Evolutionary conservation across 2,888 invertebrate genomes (phyloP), one percentile per base, ranked within the genome.

Genomic region (Vesta saturnalis): DNA sequence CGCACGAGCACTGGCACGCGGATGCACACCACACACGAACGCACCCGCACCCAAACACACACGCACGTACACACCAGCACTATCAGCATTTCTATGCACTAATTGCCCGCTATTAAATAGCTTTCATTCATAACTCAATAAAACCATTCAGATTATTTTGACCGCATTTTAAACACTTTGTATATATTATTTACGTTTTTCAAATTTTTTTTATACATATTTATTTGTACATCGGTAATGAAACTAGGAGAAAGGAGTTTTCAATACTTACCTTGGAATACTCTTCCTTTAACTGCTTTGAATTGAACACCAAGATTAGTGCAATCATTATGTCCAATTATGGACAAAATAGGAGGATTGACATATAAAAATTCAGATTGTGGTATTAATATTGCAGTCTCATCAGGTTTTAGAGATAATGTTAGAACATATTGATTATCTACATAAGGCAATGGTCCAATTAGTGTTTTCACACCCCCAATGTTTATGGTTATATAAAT

Each of bases 321-420:
- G 81, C 95, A 95, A 74, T 91, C 90, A 59, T 88, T 87, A 3
- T 88, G 85, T 0, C 93, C 90, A 1, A 88, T 86, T 39, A 92
- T 83, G 61, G 88, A 86, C 60, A 89, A 84, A 22, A 87, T 85
- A 1, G 86, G 84, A 1, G 92, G 91, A 67, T 87, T 86, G 81
- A 95, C 94, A 72, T 95, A 87, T 73, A 95, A 87, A 60, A 89
- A 84, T 60, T 89, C 87, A 0, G 95, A 94, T 63, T 88, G 83
- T 0, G 94, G 94, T 0, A 87, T 86, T 43, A 96, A 86, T 6
- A 85, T 85, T 0, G 88, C 83, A 54, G 84, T 85, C 75, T 89
- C 89, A 19, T 87, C 87, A 77, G 88, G 85, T 80, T 84, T 74
- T 52, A 84, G 74, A 62, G 74, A 74, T 62, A 87, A 82, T 21